Conservation (phyloP, 2,113 vertebrate genomes). For the Phycodurus eques region DNA sequence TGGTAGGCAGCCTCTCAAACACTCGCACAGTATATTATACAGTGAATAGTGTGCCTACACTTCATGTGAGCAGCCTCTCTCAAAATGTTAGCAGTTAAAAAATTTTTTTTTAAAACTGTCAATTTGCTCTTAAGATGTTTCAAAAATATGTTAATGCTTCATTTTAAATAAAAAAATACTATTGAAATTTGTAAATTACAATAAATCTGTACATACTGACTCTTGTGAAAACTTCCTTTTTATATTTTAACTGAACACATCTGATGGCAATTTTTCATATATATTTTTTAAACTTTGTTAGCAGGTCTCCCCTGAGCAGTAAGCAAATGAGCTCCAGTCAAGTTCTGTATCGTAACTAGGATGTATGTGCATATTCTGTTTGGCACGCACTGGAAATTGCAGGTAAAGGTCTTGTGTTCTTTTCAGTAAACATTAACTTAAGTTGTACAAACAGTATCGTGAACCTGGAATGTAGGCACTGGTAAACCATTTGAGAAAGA, state of each 20-base stretch:
- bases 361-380: neutral
- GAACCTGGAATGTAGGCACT: neutral
- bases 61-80: neutral
- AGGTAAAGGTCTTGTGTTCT: neutral
- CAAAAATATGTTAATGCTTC: conserved; percentile 11
- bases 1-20: neutral
- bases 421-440: neutral
- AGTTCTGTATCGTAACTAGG: neutral
- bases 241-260: neutral
- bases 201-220: conserved; percentile 57
- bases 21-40: neutral
- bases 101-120: too few relatives aligned
- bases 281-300: neutral
- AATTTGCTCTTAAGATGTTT: neutral
- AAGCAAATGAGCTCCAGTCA: neutral
- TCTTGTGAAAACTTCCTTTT: conserved; percentile 4
- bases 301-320: neutral
- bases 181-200: conserved; percentile 33
- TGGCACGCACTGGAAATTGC: neutral
- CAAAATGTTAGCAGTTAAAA: neutral
- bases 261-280: neutral
- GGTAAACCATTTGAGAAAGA: neutral
- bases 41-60: neutral
- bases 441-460: neutral
- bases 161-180: neutral